Evolutionary conservation across 1,140 invertebrate species (phyloP).

Genomic region (Orussus abietinus): DNA sequence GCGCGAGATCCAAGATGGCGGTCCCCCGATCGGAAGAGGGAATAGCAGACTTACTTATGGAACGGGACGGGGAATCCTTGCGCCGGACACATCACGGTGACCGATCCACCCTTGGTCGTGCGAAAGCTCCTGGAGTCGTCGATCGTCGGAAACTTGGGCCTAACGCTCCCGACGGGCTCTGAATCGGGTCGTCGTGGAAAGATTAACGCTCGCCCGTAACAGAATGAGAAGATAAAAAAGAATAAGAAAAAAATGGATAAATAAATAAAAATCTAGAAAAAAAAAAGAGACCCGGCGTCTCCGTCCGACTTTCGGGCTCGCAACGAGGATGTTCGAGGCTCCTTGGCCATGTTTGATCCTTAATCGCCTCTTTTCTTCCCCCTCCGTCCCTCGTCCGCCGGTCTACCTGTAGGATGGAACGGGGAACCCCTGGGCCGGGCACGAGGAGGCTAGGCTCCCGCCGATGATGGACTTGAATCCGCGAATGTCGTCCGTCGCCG

Average conservation of each 20-base stretch:
- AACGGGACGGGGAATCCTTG: conserved; percentile 67
- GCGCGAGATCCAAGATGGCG: too few species aligned
- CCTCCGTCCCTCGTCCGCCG: too few species aligned
- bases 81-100: conserved; percentile 63
- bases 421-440: conserved; percentile 60
- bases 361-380: too few species aligned
- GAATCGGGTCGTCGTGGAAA: too few species aligned
- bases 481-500: conserved; percentile 57
- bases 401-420: conserved; percentile 59
- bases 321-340: too few species aligned
- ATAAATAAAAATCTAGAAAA: conserved; percentile 14
- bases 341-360: too few species aligned
- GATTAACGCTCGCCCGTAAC: too few species aligned
- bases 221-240: conserved; percentile 16
- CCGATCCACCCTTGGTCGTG: conserved; percentile 56
- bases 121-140: conserved; percentile 62
- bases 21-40: conserved; percentile 25
- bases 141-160: conserved; percentile 64
- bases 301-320: too few species aligned
- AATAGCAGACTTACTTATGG: conserved; percentile 44
- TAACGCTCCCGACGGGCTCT: conserved; percentile 62
- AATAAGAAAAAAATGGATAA: conserved; percentile 21
- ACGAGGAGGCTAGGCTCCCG: conserved; percentile 42
- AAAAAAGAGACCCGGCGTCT: too few species aligned
- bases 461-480: conserved; percentile 37